These are phyloP conservation scores for Artibeus jamaicensis DNA, from an alignment of 2,797 vertebrate species.

Conservation along the genomic window DNA sequence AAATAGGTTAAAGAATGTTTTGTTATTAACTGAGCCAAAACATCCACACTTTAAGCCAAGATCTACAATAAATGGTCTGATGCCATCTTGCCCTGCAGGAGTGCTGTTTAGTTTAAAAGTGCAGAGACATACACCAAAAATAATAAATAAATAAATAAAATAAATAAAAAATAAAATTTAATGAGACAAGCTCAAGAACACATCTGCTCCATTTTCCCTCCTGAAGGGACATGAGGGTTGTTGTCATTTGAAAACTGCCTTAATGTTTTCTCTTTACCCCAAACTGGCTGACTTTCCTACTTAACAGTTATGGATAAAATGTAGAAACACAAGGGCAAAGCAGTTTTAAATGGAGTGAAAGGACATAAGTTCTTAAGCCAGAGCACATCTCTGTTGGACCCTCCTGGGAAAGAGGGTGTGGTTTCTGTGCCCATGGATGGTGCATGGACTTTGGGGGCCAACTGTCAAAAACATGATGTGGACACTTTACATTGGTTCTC, in stretches of 20 bases:
- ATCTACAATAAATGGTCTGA: background rate
- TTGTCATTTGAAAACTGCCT: slow-evolving; percentile 11
- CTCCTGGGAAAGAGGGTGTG: background rate
- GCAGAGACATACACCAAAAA: background rate
- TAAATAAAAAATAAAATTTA: slow-evolving; percentile 12
- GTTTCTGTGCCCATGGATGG: background rate
- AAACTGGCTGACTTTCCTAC: background rate
- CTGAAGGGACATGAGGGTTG: slow-evolving; percentile 1
- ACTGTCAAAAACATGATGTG: background rate
- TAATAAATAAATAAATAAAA: background rate
- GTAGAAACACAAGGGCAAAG: slow-evolving; percentile 17
- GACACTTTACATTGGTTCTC: background rate
- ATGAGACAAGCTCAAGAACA: background rate
- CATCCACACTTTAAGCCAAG: background rate
- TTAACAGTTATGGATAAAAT: slow-evolving; percentile 32
- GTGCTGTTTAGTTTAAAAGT: background rate
- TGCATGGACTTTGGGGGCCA: background rate
- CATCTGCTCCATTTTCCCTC: background rate
- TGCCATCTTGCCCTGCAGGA: background rate
- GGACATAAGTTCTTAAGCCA: background rate
- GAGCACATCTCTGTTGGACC: too few relatives aligned
- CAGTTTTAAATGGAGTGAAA: slow-evolving; percentile 15
- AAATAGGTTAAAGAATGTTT: slow-evolving; percentile 39
- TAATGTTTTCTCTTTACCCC: slow-evolving; percentile 20
- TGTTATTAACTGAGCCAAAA: slow-evolving; percentile 36